Percentiles rank a stretch among this genome's conserved stretches.
phyloP scores from a whole-genome alignment of 2,888 invertebrate species.

The Petrophora chlorosata region DNA sequence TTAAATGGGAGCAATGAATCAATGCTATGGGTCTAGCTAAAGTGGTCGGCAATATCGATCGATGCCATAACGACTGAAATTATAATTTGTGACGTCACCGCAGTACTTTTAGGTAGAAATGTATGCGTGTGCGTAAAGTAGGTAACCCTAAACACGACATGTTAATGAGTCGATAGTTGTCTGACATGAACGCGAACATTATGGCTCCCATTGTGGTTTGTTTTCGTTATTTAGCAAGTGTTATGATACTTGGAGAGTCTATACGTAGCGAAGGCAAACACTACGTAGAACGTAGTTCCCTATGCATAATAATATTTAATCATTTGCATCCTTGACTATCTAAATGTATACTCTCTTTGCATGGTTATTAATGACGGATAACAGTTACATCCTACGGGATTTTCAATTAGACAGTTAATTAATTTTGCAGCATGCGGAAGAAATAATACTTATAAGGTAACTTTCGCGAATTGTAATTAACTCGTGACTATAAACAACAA shows the following conservation, averaged over 20 bases:
- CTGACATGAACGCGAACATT: conserved; percentile 46
- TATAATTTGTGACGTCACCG: conserved; percentile 67
- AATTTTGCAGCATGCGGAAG: neutral
- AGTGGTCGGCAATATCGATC: conserved; percentile 61
- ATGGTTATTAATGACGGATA: neutral
- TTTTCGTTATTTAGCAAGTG: conserved; percentile 44
- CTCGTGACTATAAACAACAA: too few species aligned
- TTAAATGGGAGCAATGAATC: conserved; percentile 43
- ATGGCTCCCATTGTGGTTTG: conserved; percentile 45
- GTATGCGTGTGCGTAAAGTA: conserved; percentile 57
- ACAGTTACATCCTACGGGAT: neutral
- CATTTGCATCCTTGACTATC: conserved; percentile 23
- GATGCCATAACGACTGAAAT: conserved; percentile 53
- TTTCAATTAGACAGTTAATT: neutral
- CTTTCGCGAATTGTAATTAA: too few species aligned
- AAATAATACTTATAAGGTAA: too few species aligned
- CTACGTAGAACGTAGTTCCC: conserved; percentile 19
- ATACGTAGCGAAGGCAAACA: conserved; percentile 40
- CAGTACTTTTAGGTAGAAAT: conserved; percentile 50
- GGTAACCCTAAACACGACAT: conserved; percentile 57
- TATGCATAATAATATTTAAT: conserved; percentile 15
- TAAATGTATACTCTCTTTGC: conserved; percentile 5
- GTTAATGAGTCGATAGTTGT: conserved; percentile 53
- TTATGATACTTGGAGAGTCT: conserved; percentile 38
- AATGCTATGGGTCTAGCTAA: conserved; percentile 51